Evolutionary conservation across 1,140 invertebrate genomes (phyloP), one percentile per base, ranked within the genome.

Genomic region (Zaprionus capensis): DNA sequence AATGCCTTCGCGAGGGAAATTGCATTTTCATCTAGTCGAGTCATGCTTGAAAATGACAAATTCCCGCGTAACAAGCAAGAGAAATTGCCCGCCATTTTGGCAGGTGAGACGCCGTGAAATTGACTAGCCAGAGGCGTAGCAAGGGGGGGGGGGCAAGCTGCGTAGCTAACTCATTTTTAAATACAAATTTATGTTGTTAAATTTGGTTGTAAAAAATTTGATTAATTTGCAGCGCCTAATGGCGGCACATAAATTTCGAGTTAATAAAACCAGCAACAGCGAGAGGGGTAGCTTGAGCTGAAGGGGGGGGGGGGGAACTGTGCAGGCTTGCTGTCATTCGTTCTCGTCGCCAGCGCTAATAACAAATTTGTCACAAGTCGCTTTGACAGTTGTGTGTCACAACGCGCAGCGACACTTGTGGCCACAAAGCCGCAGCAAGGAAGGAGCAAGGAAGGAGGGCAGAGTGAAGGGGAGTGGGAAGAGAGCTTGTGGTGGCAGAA

Each of bases 121-220:
- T 90, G 84, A 88, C 81, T 74, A 61, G 38, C 64, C 51, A 38
- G 31, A 11, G 31, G 31, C 31, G 31, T 11, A 57, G 15, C 49
- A 56, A 22, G 24, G 17, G 9, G 22, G 12, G 4, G 44, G n/a
- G 12, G 5, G 34, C 41, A 78, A 78, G 71, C 71, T 64, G 76
- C 81, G 71, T 49, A 72, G 78, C 82, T 82, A 86, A 86, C 83
- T 81, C 81, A 90, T 88, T 88, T 88, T 88, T 88, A 88, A 88
- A 90, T 90, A 88, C 85, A 88, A 88, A 88, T 90, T 88, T 90
- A 87, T 87, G 83, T 82, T 74, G 83, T 75, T 64, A 74, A 62
- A 74, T 64, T 74, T 69, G 34, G 62, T 67, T 31, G 46, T 76
- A 84, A 90, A 90, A 85, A 81, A 76, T 90, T 85, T 88, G 85